These are phyloP conservation scores for Brachyalestes nurse DNA, from an alignment of 2,797 vertebrate species.

Conservation along the genomic window DNA sequence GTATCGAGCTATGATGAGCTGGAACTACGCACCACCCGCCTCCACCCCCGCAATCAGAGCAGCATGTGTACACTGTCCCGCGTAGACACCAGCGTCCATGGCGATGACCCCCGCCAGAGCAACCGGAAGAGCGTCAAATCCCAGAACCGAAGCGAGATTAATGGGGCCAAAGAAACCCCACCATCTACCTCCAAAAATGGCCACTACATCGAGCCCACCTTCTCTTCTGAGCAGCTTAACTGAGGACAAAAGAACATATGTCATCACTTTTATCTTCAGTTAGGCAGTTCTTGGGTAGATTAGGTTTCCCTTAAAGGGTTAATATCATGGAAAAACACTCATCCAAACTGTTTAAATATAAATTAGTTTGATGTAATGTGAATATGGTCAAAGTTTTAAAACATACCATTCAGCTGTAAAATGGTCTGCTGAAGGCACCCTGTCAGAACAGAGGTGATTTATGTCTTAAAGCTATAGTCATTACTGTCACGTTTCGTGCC, in stretches of 20 bases:
- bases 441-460: too few species aligned
- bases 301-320: background rate
- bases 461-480: too few species aligned
- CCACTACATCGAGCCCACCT: constrained; percentile 71
- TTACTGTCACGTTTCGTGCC: too few species aligned
- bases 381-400: too few species aligned
- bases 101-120: constrained; percentile 56
- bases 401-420: too few species aligned
- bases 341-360: background rate
- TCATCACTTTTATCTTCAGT: background rate
- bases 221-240: constrained; percentile 71
- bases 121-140: constrained; percentile 76
- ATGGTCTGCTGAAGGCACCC: too few species aligned
- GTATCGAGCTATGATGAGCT: constrained; percentile 88
- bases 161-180: constrained; percentile 65
- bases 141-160: constrained; percentile 59
- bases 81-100: constrained; percentile 85
- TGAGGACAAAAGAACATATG: constrained; percentile 52
- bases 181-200: constrained; percentile 63
- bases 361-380: too few species aligned
- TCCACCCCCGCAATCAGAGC: constrained; percentile 83
- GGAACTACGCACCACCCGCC: constrained; percentile 84
- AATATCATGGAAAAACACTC: background rate
- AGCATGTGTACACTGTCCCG: constrained; percentile 90
- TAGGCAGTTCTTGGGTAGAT: background rate